Base-by-base conservation (phyloP, 2,113 vertebrate genomes). In the Phrynocephalus versicolor region DNA sequence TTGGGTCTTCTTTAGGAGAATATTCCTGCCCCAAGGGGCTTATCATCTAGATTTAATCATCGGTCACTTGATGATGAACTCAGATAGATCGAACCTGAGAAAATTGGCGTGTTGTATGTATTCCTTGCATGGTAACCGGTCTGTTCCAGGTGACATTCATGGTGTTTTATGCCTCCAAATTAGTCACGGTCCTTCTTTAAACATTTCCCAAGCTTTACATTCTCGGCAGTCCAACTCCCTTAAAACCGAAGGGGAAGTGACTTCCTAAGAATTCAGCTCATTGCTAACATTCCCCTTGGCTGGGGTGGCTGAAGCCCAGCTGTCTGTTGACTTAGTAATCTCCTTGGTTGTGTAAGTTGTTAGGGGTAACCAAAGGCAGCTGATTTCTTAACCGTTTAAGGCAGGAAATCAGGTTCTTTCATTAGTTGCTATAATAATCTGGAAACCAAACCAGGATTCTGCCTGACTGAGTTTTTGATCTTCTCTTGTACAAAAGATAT, bases 331-430 rank as follows among this genome's bases (percentile, higher is more conserved):
- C 94, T 94, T 92, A 95, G 94, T 95, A 95, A 95, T 96, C 94
- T 93, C 91, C 92, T 95, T 83, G 92, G 91, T 95, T 94, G 89
- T 92, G 92, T 90, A 94, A 96, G 96, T 97, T 95, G 96, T 96
- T 96, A 96, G 92, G 96, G 96, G 96, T 94, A 96, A 97, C 96
- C 95, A 88, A 94, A 95, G 94, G 95, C 96, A 96, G 95, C 96
- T 95, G 95, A 96, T 96, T 95, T 90, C 96, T 96, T 95, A 94
- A 95, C 96, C 95, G 95, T 93, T 89, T 94, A 95, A 95, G 91
- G 94, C 94, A 89, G 93, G 95, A 96, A 96, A 95, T 94, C 93
- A 85, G 92, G 91, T 94, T 94, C 93, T 95, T 96, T 96, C 93
- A 92, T 96, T 94, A 95, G 94, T 94, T 96, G 92, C 93, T 92